Evolutionary conservation across 1,140 invertebrate genomes (phyloP), one percentile per base, ranked within the genome.

Genomic region (Papilio dardanus): DNA sequence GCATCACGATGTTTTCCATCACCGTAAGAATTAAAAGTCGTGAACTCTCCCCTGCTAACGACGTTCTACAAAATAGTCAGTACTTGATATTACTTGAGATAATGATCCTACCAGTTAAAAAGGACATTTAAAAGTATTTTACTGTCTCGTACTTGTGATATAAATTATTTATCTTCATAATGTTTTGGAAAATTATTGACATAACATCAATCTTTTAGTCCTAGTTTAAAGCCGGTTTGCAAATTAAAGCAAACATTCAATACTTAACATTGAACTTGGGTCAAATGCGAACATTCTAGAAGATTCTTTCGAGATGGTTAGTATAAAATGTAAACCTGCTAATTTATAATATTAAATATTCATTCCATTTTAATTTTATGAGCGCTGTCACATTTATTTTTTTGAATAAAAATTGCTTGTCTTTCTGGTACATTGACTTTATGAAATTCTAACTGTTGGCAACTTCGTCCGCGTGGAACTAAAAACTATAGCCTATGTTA

Each of bases 221-320:
- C 54, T 62, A 62, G 54, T 62, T 62, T 62, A 62, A 28, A 62
- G 24, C 54, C 54, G 54, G 54, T 62, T 62, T 62, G 10, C 54
- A 62, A 62, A 62, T 28, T 62, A 62, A 62, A 12, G 3, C 12
- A 24, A 0, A 28, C 12, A 62, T 62, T 62, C 19, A 24, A 54
- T 1, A 62, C 30, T 62, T 28, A 62, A 14, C 54, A 62, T 62
- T 62, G 54, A 62, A 62, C 54, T 62, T 30, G 24, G 54, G 54
- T 28, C 54, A 62, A 10, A 12, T 12, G 54, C 54, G 54, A 62
- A 62, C 28, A 28, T 10, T 62, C 54, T 14, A 62, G 54, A 62
- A 28, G 54, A 0, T 62, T 62, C 54, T 28, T 4, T 62, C 1
- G 24, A 62, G 54, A 62, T 30, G 50, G 19, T 19, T 50, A 12